Conservation (phyloP, 2,888 invertebrate species). For the Rhagonycha lutea region DNA sequence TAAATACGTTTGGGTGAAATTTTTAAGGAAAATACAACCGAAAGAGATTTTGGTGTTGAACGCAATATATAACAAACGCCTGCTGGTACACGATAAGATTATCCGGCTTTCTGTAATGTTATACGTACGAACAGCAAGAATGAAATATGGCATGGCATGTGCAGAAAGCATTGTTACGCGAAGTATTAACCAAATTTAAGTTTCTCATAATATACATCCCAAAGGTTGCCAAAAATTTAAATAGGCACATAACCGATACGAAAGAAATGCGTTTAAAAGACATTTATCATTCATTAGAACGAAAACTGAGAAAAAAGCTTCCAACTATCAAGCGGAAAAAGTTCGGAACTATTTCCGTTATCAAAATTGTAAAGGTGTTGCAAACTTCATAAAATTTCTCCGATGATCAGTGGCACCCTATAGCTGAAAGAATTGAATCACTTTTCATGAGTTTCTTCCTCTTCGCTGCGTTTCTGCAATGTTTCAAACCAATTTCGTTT, state of each 20-base stretch:
- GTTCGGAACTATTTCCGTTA: background rate
- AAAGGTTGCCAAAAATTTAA: background rate
- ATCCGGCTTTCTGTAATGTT: background rate
- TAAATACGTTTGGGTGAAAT: background rate
- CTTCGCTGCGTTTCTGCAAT: too few species aligned
- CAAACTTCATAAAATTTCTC: background rate
- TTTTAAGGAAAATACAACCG: background rate
- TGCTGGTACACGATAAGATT: background rate
- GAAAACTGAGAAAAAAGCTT: background rate
- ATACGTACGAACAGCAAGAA: background rate
- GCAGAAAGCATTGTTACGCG: background rate
- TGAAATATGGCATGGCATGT: background rate
- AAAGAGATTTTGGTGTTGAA: background rate
- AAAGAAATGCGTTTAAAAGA: background rate
- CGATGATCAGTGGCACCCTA: background rate
- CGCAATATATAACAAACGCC: background rate
- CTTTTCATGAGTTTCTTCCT: too few species aligned
- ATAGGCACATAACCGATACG: background rate
- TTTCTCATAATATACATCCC: background rate
- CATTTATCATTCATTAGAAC: background rate
- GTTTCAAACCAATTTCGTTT: too few species aligned
- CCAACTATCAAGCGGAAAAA: background rate
- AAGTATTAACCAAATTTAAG: background rate
- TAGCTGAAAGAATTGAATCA: background rate
- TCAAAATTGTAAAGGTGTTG: background rate